Percentiles rank a stretch among this genome's conserved stretches.
Evolutionary conservation across 1,140 invertebrate species (phyloP).

Genomic region (Parapsyche elsis): DNA sequence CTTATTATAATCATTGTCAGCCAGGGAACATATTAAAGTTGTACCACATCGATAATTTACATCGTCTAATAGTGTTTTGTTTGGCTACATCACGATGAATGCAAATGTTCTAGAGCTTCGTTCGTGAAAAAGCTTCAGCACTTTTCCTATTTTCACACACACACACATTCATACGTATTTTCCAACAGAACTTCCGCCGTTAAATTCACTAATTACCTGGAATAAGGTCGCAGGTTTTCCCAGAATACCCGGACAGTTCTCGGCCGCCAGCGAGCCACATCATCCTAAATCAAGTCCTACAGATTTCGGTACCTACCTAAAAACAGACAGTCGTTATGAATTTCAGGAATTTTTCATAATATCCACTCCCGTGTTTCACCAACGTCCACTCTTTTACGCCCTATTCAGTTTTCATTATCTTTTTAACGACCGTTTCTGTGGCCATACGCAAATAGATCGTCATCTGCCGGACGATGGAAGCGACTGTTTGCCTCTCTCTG

Average conservation of each 20-base stretch:
- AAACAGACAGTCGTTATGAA: too few species aligned
- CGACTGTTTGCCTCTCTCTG: background rate
- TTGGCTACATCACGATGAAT: too few species aligned
- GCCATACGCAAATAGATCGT: slow-evolving; percentile 18
- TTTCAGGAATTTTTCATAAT: background rate
- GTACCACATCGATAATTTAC: too few species aligned
- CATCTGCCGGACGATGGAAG: background rate
- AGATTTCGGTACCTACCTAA: background rate
- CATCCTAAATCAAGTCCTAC: background rate
- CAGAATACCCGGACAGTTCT: slow-evolving; percentile 5
- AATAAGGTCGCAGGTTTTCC: slow-evolving; percentile 30
- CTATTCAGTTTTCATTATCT: slow-evolving; percentile 27
- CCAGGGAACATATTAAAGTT: too few species aligned
- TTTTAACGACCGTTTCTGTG: slow-evolving; percentile 31
- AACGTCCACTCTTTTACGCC: background rate
- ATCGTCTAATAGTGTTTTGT: too few species aligned
- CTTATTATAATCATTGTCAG: too few species aligned
- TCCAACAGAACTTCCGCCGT: background rate
- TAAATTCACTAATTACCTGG: slow-evolving; percentile 16
- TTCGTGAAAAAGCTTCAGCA: background rate
- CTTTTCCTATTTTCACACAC: background rate
- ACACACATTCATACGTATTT: slow-evolving; percentile 1
- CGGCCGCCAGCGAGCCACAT: background rate
- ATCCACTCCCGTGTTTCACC: background rate
- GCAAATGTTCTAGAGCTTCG: too few species aligned